A percentile compares a stretch with the other conserved stretches of the same genome.
These are phyloP conservation scores for Drosophila tsacasi DNA, from an alignment of 1,140 invertebrate species.

Conservation along the genomic window DNA sequence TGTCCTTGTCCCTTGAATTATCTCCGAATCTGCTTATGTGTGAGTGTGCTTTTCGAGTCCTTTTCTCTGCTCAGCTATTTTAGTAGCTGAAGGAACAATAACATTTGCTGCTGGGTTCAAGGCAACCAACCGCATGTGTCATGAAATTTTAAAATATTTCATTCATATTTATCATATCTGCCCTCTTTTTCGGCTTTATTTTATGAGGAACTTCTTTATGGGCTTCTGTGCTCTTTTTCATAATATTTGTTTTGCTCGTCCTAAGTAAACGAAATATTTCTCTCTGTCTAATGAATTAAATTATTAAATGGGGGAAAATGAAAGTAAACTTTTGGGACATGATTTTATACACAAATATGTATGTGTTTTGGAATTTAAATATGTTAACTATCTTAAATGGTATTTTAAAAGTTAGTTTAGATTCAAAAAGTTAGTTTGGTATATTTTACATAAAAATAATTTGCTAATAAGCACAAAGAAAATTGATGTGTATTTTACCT, in stretches of 20 bases:
- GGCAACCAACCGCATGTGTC: conserved; percentile 33
- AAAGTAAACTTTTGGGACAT: neutral
- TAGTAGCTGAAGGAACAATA: conserved; percentile 38
- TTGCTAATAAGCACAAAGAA: neutral
- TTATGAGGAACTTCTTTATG: conserved; percentile 48
- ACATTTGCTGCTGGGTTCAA: conserved; percentile 31
- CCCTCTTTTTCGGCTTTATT: conserved; percentile 19
- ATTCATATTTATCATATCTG: conserved; percentile 34
- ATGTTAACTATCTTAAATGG: neutral
- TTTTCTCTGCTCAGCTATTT: conserved; percentile 37
- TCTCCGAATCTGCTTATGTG: conserved; percentile 20
- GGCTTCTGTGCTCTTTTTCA: conserved; percentile 17
- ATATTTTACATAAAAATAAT: neutral
- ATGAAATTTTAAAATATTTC: conserved; percentile 68
- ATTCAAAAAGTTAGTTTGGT: no score
- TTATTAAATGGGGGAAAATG: conserved; percentile 14
- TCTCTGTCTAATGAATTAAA: conserved; percentile 46
- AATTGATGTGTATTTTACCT: neutral
- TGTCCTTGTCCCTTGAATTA: conserved; percentile 52
- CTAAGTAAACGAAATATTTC: conserved; percentile 42
- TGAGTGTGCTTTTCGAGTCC: conserved; percentile 21
- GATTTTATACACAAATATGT: neutral
- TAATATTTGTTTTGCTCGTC: conserved; percentile 36
- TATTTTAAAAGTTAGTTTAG: neutral
- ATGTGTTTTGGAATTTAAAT: neutral